Evolutionary conservation across 2,113 vertebrate species (phyloP).

Genomic region (Promerops cafer): DNA sequence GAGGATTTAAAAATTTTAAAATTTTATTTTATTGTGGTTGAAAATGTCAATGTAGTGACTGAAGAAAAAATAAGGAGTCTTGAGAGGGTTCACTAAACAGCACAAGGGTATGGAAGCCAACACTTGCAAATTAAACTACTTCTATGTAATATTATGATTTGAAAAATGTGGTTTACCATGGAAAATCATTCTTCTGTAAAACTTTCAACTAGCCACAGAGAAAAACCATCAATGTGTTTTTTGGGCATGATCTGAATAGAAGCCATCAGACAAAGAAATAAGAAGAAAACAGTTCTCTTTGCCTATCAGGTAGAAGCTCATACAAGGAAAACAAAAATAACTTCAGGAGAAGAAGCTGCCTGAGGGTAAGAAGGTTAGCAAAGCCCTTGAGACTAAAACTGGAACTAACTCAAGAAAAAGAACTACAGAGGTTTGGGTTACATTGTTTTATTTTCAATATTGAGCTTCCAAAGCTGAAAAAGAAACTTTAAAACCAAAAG

Average conservation of each 20-base stretch:
- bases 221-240: background rate
- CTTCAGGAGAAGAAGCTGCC: background rate
- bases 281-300: background rate
- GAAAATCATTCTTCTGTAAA: background rate
- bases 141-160: background rate
- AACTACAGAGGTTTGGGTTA: background rate
- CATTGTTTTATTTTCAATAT: background rate
- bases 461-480: background rate
- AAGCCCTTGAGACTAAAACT: background rate
- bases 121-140: background rate
- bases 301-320: background rate
- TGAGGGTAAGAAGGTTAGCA: background rate
- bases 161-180: background rate
- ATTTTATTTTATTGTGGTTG: background rate
- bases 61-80: background rate
- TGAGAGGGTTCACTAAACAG: background rate
- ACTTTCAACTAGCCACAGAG: background rate
- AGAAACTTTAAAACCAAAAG: background rate
- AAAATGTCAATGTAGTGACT: background rate
- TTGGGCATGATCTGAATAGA: background rate
- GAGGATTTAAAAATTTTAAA: background rate
- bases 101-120: background rate
- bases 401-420: background rate
- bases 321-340: background rate
- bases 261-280: background rate